Percentiles rank a stretch among this genome's conserved stretches.
Conservation (phyloP, 2,888 invertebrate species). For the Leptinotarsa tumamoca region DNA sequence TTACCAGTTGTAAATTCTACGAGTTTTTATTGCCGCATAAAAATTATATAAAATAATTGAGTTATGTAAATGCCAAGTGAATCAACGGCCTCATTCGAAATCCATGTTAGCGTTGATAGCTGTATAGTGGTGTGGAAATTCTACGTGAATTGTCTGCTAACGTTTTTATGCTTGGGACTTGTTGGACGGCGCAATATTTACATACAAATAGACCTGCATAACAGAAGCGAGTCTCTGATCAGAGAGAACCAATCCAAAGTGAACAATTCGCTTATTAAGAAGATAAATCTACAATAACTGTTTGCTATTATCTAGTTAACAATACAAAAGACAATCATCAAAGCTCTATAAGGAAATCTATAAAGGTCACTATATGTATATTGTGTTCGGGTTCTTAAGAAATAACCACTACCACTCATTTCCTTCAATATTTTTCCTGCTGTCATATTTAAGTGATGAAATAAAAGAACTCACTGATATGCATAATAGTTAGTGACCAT, state of each 20-base stretch:
- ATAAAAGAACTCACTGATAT: too few relatives aligned
- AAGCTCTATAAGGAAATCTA: too few relatives aligned
- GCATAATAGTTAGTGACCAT: too few relatives aligned
- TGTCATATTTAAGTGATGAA: too few relatives aligned
- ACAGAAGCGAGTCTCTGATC: neutral
- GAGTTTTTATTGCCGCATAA: constrained; percentile 10
- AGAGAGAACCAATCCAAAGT: neutral
- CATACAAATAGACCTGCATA: constrained; percentile 8
- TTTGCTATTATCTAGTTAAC: neutral
- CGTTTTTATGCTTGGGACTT: neutral
- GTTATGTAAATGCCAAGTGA: constrained; percentile 17
- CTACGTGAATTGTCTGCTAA: neutral
- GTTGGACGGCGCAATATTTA: neutral
- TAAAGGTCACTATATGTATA: too few relatives aligned
- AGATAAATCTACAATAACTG: neutral
- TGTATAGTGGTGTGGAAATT: neutral
- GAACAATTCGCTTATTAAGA: neutral
- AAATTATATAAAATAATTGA: constrained; percentile 18
- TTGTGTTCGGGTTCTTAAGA: too few relatives aligned
- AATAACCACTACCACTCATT: too few relatives aligned
- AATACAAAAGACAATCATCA: neutral
- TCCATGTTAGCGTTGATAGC: neutral
- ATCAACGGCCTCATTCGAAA: neutral
- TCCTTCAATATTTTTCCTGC: too few relatives aligned
- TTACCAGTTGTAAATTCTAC: constrained; percentile 15